Base-by-base conservation (phyloP, 2,888 invertebrate species). In the Catocala sponsa region DNA sequence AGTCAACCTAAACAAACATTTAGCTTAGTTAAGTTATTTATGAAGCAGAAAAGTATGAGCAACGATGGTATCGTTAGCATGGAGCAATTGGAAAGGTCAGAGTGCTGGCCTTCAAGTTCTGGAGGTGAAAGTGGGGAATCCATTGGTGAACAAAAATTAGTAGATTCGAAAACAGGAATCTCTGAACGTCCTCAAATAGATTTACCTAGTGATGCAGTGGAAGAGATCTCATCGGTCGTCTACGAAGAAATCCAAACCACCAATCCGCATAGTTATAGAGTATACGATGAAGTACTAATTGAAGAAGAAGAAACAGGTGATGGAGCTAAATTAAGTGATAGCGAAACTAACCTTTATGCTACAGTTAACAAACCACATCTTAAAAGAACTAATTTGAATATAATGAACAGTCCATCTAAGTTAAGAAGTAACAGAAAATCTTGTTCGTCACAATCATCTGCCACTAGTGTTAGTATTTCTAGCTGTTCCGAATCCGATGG, bases 31-130 rank as follows among this genome's bases (percentile, higher is more conserved):
- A 97, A 97, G 88, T 94, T 98, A 72, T 98, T 98, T 84, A 98
- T 98, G 95, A 98, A 98, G 88, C 98, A 98, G 85, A 98, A 98
- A 87, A 98, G 97, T 86, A 96, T 96, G 92, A 97, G 97, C 73
- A 96, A 96, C 59, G 97, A 97, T 86, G 96, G 96, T 61, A 96
- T 96, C 77, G 95, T 96, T 77, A 96, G 96, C 58, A 96, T 97
- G 94, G 97, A 97, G 86, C 97, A 97, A 72, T 95, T 97, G 48
- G 94, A 94, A 68, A 84, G 91, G 71, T 97, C 97, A 1, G 96
- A 97, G 76, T 97, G 97, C 82, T 97, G 97, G 97, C 97, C 97
- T 4, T 95, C 95, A 15, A 96, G 95, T 74, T 95, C 95, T 60
- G 96, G 96, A 67, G 96, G 96, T 47, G 95, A 95, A 76, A 96